These are phyloP conservation scores for Ispidina picta DNA, from an alignment of 2,797 vertebrate genomes.

Conservation along the genomic window DNA sequence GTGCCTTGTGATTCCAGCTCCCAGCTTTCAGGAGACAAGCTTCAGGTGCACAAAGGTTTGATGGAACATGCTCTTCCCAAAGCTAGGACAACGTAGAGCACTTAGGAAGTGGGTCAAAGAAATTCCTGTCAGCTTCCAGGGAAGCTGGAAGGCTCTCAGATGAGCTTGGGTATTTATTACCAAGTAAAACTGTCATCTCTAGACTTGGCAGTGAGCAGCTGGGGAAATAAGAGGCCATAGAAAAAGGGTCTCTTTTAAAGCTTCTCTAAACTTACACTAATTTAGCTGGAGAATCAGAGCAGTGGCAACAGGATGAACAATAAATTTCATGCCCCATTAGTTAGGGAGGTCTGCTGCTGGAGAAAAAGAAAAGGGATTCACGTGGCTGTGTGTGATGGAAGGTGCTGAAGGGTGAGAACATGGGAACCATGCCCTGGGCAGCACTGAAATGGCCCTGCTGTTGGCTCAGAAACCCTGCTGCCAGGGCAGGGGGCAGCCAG, in stretches of 20 bases:
- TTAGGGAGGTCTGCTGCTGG: neutral
- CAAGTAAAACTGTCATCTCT: neutral
- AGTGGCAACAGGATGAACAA: neutral
- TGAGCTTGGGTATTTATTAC: neutral
- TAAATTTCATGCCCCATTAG: neutral
- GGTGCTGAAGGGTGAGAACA: neutral
- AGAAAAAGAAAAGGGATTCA: neutral
- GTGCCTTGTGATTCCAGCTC: neutral
- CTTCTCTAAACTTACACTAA: neutral
- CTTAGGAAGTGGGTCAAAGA: constrained; percentile 2
- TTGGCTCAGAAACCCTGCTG: neutral
- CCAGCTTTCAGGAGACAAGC: constrained; percentile 33
- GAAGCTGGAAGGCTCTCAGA: neutral
- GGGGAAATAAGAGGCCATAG: neutral
- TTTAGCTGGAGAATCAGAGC: neutral
- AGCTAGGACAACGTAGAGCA: neutral
- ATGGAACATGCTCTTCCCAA: neutral
- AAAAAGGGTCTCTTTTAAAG: neutral
- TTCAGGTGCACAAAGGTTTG: constrained; percentile 1
- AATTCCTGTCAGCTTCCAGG: neutral
- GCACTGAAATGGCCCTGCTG: neutral
- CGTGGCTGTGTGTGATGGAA: neutral
- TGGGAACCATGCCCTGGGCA: neutral
- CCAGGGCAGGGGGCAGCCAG: neutral
- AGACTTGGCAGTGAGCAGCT: neutral